A percentile compares a stretch with the other conserved stretches of the same genome.
These are phyloP conservation scores for Euthynnus affinis DNA, from an alignment of 2,797 vertebrate genomes.

Conservation along the genomic window DNA sequence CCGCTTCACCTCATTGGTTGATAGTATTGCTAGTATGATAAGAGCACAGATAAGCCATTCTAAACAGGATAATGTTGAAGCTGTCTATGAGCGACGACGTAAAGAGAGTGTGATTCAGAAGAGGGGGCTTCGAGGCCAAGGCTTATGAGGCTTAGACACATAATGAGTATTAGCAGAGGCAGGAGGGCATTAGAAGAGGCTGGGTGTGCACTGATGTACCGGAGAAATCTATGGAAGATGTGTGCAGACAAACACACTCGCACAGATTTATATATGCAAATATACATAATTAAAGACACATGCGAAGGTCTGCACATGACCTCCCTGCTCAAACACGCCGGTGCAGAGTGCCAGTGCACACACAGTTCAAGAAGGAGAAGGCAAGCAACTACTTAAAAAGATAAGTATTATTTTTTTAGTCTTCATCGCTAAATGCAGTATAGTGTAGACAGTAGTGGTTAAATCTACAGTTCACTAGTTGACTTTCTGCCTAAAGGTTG, in stretches of 20 bases:
- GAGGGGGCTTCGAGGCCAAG: constrained; percentile 33
- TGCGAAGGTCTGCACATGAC: background rate
- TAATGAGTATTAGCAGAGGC: constrained; percentile 62
- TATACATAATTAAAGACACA: background rate
- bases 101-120: constrained; percentile 52
- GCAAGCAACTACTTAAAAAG: background rate
- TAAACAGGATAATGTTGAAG: constrained; percentile 52
- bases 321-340: background rate
- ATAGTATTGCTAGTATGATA: constrained; percentile 54
- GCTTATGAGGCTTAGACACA: constrained; percentile 64
- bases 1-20: constrained; percentile 62
- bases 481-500: too few species aligned
- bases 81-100: constrained; percentile 46
- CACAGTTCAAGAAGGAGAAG: background rate
- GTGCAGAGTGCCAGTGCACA: background rate
- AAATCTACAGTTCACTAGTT: background rate
- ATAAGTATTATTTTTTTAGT: background rate
- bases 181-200: constrained; percentile 41
- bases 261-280: constrained; percentile 33
- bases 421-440: background rate
- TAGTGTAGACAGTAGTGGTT: background rate
- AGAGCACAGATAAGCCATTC: constrained; percentile 67
- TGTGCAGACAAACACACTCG: constrained; percentile 18
- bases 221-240: constrained; percentile 36
- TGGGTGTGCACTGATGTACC: constrained; percentile 54